Evolutionary conservation across 2,888 invertebrate genomes (phyloP).

Genomic region (Andricus curvator): DNA sequence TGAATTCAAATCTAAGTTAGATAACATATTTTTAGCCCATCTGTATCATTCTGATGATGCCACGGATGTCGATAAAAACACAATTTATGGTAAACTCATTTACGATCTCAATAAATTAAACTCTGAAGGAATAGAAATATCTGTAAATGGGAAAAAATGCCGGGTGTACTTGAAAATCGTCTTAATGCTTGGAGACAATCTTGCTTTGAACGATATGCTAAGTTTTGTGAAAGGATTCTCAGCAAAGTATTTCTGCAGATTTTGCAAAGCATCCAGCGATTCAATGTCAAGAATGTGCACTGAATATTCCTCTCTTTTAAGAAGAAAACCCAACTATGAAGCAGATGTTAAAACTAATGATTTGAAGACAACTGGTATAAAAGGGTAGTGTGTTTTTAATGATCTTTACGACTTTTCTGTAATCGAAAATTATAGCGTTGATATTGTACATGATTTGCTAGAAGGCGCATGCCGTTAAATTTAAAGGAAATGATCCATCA

Average conservation of each 20-base stretch:
- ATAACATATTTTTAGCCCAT: conserved; percentile 44
- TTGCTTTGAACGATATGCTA: conserved; percentile 40
- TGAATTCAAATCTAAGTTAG: conserved; percentile 35
- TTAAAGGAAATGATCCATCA: not conserved
- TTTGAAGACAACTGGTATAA: conserved; percentile 5
- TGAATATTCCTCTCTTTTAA: conserved; percentile 1
- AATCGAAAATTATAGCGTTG: conserved; percentile 25
- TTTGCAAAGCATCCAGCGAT: conserved; percentile 24
- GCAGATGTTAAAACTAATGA: not conserved
- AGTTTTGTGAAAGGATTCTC: conserved; percentile 44
- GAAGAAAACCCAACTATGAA: conserved; percentile 10
- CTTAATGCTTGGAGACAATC: conserved; percentile 46
- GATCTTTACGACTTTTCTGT: conserved; percentile 17
- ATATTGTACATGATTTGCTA: conserved; percentile 14
- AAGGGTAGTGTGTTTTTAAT: conserved; percentile 17
- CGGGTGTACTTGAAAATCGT: conserved; percentile 45
- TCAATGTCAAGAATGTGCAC: conserved; percentile 8
- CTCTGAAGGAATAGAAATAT: conserved; percentile 37
- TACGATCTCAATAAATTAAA: conserved; percentile 43
- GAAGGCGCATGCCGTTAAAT: conserved; percentile 2
- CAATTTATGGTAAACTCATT: conserved; percentile 35
- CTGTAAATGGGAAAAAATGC: conserved; percentile 1
- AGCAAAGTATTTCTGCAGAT: conserved; percentile 24
- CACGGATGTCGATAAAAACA: conserved; percentile 9
- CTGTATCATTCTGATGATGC: conserved; percentile 44